Percentiles rank a stretch among this genome's conserved stretches.
These are phyloP conservation scores for Sycobia sp. DNA, from an alignment of 1,140 invertebrate species.

Conservation along the genomic window DNA sequence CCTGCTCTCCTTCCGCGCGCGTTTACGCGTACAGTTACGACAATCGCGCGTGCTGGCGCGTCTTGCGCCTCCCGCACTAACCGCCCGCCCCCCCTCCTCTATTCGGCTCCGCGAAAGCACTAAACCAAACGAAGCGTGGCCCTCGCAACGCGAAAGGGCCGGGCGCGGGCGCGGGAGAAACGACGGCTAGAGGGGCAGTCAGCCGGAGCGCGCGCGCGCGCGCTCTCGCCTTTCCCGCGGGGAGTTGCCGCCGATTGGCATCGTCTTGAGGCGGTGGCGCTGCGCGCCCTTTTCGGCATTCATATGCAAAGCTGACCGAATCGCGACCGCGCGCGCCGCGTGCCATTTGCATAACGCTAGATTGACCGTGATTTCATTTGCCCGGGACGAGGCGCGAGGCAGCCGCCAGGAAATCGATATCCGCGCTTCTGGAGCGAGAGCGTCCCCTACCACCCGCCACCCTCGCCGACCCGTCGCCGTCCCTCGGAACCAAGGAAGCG, in stretches of 20 bases:
- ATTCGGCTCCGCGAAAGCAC: slow-evolving; percentile 40
- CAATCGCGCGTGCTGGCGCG: too few relatives aligned
- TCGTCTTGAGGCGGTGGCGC: slow-evolving; percentile 49
- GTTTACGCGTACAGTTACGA: too few relatives aligned
- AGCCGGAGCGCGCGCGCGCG: too few relatives aligned
- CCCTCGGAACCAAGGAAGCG: not conserved
- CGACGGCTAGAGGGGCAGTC: too few relatives aligned
- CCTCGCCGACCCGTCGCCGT: not conserved
- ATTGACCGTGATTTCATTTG: slow-evolving; percentile 61
- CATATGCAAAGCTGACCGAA: slow-evolving; percentile 60
- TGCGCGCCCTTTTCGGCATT: slow-evolving; percentile 42
- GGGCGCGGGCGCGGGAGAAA: too few relatives aligned
- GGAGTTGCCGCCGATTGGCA: slow-evolving; percentile 53
- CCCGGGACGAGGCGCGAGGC: slow-evolving; percentile 37
- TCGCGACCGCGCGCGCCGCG: slow-evolving; percentile 46
- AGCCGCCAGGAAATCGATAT: slow-evolving; percentile 22
- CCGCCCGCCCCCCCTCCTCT: too few relatives aligned
- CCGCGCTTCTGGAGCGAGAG: not conserved
- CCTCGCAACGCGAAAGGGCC: not conserved
- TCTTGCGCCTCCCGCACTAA: slow-evolving; percentile 25
- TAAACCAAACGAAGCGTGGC: slow-evolving; percentile 53
- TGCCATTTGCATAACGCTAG: slow-evolving; percentile 61
- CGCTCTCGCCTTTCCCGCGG: not conserved
- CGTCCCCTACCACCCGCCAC: not conserved
- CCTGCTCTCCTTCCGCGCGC: too few relatives aligned